phyloP scores from a whole-genome alignment of 53 echinoderm and acorn worm species.

The Actinopyga echinites region DNA sequence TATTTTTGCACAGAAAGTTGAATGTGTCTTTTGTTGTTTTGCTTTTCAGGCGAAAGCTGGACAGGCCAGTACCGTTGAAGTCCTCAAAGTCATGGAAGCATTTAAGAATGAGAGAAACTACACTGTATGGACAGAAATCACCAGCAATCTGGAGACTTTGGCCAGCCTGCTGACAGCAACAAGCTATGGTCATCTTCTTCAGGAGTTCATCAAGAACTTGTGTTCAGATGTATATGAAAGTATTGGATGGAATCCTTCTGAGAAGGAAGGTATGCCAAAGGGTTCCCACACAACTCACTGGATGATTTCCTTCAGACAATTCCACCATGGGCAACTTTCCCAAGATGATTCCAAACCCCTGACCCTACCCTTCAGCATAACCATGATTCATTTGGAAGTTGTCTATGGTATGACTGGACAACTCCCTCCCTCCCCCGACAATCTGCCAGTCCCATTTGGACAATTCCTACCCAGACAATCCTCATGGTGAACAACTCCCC shows the following conservation, averaged over 20 bases:
- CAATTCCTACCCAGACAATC: too few relatives aligned
- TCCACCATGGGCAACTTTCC: too few relatives aligned
- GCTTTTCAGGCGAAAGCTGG: slow-evolving; percentile 87
- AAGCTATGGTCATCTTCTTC: slow-evolving; percentile 57
- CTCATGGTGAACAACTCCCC: too few relatives aligned
- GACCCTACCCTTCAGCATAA: too few relatives aligned
- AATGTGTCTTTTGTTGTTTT: background rate
- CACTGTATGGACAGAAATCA: slow-evolving; percentile 95
- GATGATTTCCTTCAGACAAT: background rate
- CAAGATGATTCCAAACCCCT: background rate
- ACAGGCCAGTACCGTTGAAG: slow-evolving; percentile 94
- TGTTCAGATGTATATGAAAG: slow-evolving; percentile 64
- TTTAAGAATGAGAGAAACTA: slow-evolving; percentile 91
- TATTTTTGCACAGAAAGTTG: too few relatives aligned
- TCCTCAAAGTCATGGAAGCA: slow-evolving; percentile 87
- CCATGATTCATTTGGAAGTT: too few relatives aligned
- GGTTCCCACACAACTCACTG: too few relatives aligned
- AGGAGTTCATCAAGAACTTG: slow-evolving; percentile 72
- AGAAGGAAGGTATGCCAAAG: slow-evolving; percentile 67
- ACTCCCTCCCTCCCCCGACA: too few relatives aligned
- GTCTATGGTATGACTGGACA: too few relatives aligned
- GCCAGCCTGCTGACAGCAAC: slow-evolving; percentile 73
- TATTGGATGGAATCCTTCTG: slow-evolving; percentile 76
- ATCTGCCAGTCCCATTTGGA: too few relatives aligned
- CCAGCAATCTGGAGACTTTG: slow-evolving; percentile 73